These are phyloP conservation scores for Epistrophe eligans DNA, from an alignment of 2,888 invertebrate species.

Conservation along the genomic window DNA sequence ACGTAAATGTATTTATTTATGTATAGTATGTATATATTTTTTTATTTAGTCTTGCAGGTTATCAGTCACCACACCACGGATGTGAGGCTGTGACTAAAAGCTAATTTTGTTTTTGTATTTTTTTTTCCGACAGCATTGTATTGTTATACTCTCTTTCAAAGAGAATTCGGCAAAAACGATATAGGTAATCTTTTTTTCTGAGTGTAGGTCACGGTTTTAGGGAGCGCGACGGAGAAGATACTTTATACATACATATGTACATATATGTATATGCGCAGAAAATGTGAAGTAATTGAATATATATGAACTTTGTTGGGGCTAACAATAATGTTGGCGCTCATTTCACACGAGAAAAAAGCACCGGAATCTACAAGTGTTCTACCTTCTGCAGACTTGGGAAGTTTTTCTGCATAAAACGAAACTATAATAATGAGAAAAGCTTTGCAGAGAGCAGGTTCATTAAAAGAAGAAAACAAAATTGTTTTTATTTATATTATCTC, in stretches of 20 bases:
- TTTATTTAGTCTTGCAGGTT: slow-evolving; percentile 56
- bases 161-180: background rate
- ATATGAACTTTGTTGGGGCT: background rate
- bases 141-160: background rate
- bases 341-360: background rate
- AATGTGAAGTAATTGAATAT: background rate
- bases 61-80: background rate
- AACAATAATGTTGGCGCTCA: background rate
- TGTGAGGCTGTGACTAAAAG: slow-evolving; percentile 29
- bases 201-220: slow-evolving; percentile 31
- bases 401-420: background rate
- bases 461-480: background rate
- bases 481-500: background rate
- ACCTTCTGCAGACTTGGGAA: background rate
- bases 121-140: background rate
- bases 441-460: slow-evolving; percentile 1
- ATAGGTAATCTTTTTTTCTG: background rate
- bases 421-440: background rate
- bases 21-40: background rate
- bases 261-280: background rate
- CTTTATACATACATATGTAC: background rate
- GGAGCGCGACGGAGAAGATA: background rate
- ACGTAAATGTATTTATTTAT: background rate
- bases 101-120: background rate
- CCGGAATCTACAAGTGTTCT: slow-evolving; percentile 34